Evolutionary conservation across 2,113 vertebrate genomes (phyloP).

Genomic region (Triplophysa tibetana): DNA sequence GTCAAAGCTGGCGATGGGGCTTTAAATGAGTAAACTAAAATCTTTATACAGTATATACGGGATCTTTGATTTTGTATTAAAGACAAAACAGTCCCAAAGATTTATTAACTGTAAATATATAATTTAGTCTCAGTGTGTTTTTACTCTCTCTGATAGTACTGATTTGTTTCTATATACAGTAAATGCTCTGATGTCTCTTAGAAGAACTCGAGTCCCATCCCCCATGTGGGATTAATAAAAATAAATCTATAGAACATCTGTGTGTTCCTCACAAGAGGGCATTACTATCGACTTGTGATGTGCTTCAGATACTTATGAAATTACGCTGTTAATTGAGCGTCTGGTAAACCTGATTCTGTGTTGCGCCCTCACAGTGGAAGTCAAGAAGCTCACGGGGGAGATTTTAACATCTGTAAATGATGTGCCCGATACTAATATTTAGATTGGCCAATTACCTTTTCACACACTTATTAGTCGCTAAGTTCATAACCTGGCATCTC

Average conservation of each 20-base stretch:
- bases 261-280: constrained; percentile 68
- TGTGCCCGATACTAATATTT: constrained; percentile 6
- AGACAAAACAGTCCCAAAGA: neutral
- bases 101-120: neutral
- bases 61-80: neutral
- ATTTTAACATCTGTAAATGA: constrained; percentile 55
- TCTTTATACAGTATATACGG: neutral
- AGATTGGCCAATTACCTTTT: constrained; percentile 27
- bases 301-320: constrained; percentile 77
- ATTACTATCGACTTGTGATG: constrained; percentile 71
- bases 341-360: constrained; percentile 68
- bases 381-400: constrained; percentile 50
- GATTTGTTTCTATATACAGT: neutral
- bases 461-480: neutral
- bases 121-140: neutral
- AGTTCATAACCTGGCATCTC: neutral
- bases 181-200: constrained; percentile 31
- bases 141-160: neutral
- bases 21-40: neutral
- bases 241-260: constrained; percentile 65
- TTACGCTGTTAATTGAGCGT: constrained; percentile 76
- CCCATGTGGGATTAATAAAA: constrained; percentile 28
- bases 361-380: constrained; percentile 64
- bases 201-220: constrained; percentile 24
- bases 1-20: neutral